Percentiles rank a stretch among this genome's conserved stretches.
Evolutionary conservation across 30 jellyfish, hydroid and myxozoan genomes (phyloP).

Genomic region (Chironex yamaguchii): DNA sequence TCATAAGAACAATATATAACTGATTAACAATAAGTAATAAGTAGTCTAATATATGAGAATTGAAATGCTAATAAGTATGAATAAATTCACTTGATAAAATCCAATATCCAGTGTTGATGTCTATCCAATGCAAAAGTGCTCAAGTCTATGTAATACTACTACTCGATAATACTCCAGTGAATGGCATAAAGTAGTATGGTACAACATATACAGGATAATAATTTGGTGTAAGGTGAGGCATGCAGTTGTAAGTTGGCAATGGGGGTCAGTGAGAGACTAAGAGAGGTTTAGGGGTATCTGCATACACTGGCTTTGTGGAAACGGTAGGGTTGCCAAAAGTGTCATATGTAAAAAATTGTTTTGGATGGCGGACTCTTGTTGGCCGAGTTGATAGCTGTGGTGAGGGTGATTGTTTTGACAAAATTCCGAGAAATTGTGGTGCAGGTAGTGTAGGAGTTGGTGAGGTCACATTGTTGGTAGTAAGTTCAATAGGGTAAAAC

Average conservation of each 20-base stretch:
- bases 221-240: too few relatives aligned
- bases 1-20: too few relatives aligned
- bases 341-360: not conserved
- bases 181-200: too few relatives aligned
- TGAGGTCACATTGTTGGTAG: not conserved
- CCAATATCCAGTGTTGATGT: too few relatives aligned
- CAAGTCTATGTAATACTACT: too few relatives aligned
- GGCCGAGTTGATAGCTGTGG: not conserved
- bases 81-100: too few relatives aligned
- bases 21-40: too few relatives aligned
- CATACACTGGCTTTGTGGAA: not conserved
- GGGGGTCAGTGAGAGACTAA: not conserved
- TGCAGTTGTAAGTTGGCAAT: not conserved
- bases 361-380: not conserved
- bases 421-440: not conserved
- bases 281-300: not conserved
- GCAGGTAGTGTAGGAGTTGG: not conserved
- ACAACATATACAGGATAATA: too few relatives aligned
- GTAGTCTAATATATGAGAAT: too few relatives aligned
- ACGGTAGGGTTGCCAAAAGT: not conserved
- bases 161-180: too few relatives aligned
- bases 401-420: not conserved
- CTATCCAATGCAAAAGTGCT: too few relatives aligned
- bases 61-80: too few relatives aligned
- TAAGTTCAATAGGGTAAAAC: not conserved